Conservation (phyloP, 2,888 invertebrate species). For the Rapana venosa region DNA sequence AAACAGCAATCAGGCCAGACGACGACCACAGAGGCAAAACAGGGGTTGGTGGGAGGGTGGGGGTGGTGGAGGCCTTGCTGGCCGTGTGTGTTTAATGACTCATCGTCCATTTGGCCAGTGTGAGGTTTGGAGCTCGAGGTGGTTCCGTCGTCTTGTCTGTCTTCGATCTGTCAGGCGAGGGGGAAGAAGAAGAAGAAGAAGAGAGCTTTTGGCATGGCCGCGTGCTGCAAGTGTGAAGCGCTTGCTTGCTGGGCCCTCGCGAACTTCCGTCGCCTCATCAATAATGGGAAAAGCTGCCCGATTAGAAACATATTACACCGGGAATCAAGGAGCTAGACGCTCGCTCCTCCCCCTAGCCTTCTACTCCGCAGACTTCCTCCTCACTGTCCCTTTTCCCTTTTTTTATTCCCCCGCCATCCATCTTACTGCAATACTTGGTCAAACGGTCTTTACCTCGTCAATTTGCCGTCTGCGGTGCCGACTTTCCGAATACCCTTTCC, state of each 20-base stretch:
- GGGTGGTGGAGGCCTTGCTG: background rate
- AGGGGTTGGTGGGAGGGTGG: background rate
- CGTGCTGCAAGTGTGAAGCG: constrained; percentile 27
- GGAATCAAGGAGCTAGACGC: constrained; percentile 42
- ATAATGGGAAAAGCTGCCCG: constrained; percentile 51
- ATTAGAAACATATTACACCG: constrained; percentile 51
- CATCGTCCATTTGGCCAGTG: background rate
- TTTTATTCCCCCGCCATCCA: background rate
- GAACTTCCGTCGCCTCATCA: constrained; percentile 44
- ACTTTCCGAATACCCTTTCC: too few species aligned
- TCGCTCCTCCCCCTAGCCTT: too few species aligned
- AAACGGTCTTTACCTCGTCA: too few species aligned
- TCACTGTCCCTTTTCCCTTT: background rate
- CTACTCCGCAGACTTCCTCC: too few species aligned
- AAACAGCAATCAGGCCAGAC: background rate
- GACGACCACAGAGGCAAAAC: background rate
- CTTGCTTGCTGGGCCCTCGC: background rate
- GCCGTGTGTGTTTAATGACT: background rate
- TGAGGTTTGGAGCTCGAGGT: background rate
- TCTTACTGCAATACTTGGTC: too few species aligned
- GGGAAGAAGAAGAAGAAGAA: background rate
- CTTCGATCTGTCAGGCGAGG: background rate
- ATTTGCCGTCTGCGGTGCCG: too few species aligned
- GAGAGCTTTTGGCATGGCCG: background rate
- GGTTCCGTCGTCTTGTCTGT: constrained; percentile 16